Percentiles rank a stretch among this genome's conserved stretches.
These are phyloP conservation scores for Palythoa heliodiscus DNA, from an alignment of 92 coral and sea anemone genomes.

Conservation along the genomic window DNA sequence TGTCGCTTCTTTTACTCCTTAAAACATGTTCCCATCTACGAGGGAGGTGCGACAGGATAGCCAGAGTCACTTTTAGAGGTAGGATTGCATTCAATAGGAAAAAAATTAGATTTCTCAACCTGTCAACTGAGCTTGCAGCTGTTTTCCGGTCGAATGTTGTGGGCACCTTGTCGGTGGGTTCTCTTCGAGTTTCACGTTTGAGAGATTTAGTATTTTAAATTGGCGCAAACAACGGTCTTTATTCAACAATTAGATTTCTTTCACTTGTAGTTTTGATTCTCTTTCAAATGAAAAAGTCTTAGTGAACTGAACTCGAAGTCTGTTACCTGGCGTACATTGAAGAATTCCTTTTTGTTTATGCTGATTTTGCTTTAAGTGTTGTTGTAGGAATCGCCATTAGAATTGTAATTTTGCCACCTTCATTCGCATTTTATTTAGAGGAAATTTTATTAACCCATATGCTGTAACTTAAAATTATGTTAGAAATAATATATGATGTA, in stretches of 20 bases:
- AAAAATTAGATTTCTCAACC: conserved; percentile 28
- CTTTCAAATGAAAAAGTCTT: neutral
- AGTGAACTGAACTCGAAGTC: conserved; percentile 16
- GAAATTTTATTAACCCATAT: neutral
- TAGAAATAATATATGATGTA: neutral
- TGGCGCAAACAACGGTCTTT: neutral
- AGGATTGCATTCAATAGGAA: conserved; percentile 36
- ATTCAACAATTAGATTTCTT: neutral
- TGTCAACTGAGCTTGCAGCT: conserved; percentile 19
- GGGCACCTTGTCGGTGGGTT: conserved; percentile 14
- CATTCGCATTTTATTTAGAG: neutral
- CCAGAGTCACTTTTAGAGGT: conserved; percentile 99
- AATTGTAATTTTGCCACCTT: conserved; percentile 10
- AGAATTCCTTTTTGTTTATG: conserved; percentile 31
- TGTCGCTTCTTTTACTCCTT: conserved; percentile 90
- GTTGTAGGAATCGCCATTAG: conserved; percentile 34
- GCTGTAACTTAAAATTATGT: neutral
- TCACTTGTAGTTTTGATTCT: neutral
- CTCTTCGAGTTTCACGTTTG: conserved; percentile 14
- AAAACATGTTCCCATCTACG: conserved; percentile 95
- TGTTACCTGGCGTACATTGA: conserved; percentile 34
- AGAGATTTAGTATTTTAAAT: conserved; percentile 4
- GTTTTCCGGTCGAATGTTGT: conserved; percentile 39
- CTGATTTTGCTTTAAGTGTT: conserved; percentile 19
- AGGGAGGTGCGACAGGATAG: conserved; percentile 96